Conservation (phyloP, 2,113 vertebrate genomes). For the Athene cunicularia region DNA sequence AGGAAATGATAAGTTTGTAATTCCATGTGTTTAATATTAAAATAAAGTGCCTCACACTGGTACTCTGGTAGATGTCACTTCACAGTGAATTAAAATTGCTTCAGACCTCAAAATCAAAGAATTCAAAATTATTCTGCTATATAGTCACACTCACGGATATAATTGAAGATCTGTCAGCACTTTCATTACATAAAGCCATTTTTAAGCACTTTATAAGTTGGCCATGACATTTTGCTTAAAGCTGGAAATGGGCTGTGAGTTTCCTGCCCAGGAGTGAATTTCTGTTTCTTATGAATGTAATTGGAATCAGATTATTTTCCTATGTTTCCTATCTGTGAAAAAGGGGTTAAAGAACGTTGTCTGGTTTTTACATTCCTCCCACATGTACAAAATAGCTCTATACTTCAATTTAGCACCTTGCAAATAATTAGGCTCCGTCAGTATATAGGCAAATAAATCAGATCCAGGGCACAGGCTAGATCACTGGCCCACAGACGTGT, state of each 20-base stretch:
- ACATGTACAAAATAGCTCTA: background rate
- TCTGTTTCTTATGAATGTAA: slow-evolving; percentile 28
- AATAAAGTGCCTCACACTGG: slow-evolving; percentile 2
- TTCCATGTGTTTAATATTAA: slow-evolving; percentile 63
- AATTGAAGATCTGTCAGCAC: slow-evolving; percentile 65
- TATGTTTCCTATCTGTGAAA: background rate
- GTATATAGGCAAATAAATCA: background rate
- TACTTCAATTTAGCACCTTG: background rate
- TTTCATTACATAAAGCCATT: slow-evolving; percentile 56
- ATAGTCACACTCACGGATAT: slow-evolving; percentile 31
- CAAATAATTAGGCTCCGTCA: background rate
- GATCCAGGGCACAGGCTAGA: background rate
- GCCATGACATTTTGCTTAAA: slow-evolving; percentile 51
- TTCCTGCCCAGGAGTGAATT: slow-evolving; percentile 40
- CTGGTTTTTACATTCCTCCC: background rate
- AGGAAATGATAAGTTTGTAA: slow-evolving; percentile 48
- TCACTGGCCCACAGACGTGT: background rate
- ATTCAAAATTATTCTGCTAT: slow-evolving; percentile 39
- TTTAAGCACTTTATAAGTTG: slow-evolving; percentile 55
- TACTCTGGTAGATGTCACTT: slow-evolving; percentile 64
- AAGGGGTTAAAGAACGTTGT: slow-evolving; percentile 10
- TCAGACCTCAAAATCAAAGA: slow-evolving; percentile 56
- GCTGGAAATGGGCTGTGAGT: slow-evolving; percentile 33
- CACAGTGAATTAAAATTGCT: slow-evolving; percentile 62
- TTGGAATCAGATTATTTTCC: slow-evolving; percentile 44